Conservation (phyloP, 2,888 invertebrate species). For the Mimumesa dahlbomi region DNA sequence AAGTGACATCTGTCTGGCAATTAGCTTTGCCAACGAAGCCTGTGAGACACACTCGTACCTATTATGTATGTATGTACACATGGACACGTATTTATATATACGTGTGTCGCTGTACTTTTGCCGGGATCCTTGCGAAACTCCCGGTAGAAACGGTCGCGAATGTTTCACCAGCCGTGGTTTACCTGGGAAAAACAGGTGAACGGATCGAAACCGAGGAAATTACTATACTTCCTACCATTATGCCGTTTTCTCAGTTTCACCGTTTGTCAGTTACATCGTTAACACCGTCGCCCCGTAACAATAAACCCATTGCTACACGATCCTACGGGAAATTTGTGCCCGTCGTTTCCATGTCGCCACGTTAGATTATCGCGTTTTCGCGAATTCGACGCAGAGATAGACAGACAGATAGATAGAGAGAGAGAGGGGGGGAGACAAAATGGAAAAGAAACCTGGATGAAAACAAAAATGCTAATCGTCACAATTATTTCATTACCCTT, state of each 20-base stretch:
- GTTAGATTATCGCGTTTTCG: background rate
- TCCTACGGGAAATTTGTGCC: background rate
- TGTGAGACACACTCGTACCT: no score
- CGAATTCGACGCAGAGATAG: no score
- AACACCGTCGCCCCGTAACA: background rate
- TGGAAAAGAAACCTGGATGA: conserved; percentile 3
- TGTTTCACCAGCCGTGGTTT: background rate
- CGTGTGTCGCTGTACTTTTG: background rate
- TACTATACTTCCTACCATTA: conserved; percentile 2
- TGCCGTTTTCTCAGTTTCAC: conserved; percentile 2
- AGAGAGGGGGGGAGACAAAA: background rate
- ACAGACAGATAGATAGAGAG: no score
- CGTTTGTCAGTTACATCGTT: background rate
- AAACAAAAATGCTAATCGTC: conserved; percentile 17
- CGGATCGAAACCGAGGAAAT: background rate
- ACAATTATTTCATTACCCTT: background rate
- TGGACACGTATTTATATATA: no score
- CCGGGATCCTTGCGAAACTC: background rate
- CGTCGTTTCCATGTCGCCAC: background rate
- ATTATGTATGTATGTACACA: no score
- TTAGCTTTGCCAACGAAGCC: background rate
- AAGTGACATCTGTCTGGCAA: conserved; percentile 34
- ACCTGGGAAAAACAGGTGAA: background rate
- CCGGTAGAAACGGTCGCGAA: background rate
- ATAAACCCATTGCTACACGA: background rate